These are phyloP conservation scores for Piscicola geometra DNA, from an alignment of 2,888 invertebrate genomes.

Conservation along the genomic window DNA sequence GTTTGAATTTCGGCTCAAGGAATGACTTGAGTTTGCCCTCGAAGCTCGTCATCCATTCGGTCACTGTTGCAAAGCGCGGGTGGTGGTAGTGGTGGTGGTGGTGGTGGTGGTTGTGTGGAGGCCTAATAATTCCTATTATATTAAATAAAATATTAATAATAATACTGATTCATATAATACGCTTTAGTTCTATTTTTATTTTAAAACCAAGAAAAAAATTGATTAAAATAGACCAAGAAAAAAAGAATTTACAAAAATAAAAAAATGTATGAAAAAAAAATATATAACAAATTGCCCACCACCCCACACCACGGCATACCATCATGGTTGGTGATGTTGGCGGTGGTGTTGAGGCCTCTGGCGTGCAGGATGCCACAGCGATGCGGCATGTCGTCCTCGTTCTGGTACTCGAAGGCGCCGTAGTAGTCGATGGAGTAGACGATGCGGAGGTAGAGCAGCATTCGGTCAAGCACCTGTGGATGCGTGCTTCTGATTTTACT, in stretches of 20 bases:
- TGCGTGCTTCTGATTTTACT: not conserved
- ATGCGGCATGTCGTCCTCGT: slow-evolving; percentile 99
- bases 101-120: slow-evolving; percentile 90
- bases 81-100: slow-evolving; percentile 68
- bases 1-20: slow-evolving; percentile 68
- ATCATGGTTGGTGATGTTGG: slow-evolving; percentile 62
- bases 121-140: slow-evolving; percentile 14
- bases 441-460: slow-evolving; percentile 86
- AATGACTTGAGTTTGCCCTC: slow-evolving; percentile 88
- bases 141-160: not conserved
- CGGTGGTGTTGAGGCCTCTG: slow-evolving; percentile 77
- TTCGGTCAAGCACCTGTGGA: slow-evolving; percentile 64
- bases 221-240: too few species aligned
- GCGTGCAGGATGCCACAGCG: slow-evolving; percentile 97
- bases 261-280: too few species aligned
- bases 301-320: too few species aligned
- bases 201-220: too few species aligned
- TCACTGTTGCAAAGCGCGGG: slow-evolving; percentile 55
- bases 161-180: not conserved
- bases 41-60: slow-evolving; percentile 63
- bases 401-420: slow-evolving; percentile 96
- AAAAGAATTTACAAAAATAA: too few species aligned
- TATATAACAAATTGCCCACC: too few species aligned
- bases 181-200: not conserved
- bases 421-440: slow-evolving; percentile 99